Evolutionary conservation across 2,797 vertebrate genomes (phyloP).

Genomic region (Thunnus albacares): DNA sequence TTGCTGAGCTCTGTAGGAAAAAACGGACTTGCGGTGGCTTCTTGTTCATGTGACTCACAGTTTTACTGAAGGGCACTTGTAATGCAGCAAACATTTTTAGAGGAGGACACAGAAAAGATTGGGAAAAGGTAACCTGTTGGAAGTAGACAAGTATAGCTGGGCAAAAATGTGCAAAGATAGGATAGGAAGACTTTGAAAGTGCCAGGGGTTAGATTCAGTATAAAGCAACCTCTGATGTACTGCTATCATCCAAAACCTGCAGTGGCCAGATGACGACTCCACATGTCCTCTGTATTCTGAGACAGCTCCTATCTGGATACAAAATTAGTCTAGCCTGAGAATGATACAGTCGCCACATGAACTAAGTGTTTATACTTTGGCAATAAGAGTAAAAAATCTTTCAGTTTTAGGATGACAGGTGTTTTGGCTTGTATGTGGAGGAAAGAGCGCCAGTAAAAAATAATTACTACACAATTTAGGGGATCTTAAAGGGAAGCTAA

Average conservation of each 20-base stretch:
- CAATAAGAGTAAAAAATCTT: background rate
- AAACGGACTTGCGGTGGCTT: background rate
- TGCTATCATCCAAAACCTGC: background rate
- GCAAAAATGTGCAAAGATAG: background rate
- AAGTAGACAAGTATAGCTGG: background rate
- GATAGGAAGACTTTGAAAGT: slow-evolving; percentile 1
- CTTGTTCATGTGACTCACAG: slow-evolving; percentile 8
- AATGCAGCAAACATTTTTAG: background rate
- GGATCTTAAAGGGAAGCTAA: slow-evolving; percentile 12
- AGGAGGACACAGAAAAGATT: slow-evolving; percentile 10
- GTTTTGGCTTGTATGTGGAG: background rate
- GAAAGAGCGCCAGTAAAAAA: background rate
- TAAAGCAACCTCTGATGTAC: background rate
- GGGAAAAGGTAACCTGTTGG: background rate
- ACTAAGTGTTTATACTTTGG: background rate
- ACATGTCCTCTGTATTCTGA: background rate
- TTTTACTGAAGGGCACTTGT: background rate
- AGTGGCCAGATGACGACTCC: background rate
- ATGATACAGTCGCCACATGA: background rate
- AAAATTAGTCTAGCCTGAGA: slow-evolving; percentile 4
- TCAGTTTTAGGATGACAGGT: too few species aligned
- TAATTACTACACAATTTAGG: slow-evolving; percentile 15
- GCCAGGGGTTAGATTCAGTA: background rate
- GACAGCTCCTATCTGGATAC: background rate
- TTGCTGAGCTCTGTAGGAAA: slow-evolving; percentile 1